Percentiles rank a stretch among this genome's conserved stretches.
Conservation (phyloP, 2,888 invertebrate genomes). For the Meliscaeva auricollis region DNA sequence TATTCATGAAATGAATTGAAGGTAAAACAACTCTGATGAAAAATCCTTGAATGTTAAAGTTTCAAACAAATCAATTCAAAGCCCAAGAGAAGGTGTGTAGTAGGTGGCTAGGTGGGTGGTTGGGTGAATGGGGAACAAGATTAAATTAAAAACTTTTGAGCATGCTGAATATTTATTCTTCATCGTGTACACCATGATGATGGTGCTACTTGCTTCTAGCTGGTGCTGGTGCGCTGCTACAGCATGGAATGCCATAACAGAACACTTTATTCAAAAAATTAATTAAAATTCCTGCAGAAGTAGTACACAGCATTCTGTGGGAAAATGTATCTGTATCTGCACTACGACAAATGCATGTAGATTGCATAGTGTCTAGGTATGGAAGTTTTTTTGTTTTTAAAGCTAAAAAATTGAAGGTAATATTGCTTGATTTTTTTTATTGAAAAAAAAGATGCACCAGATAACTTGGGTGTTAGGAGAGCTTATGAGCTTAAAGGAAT, state of each 20-base stretch:
- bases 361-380: not conserved
- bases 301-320: slow-evolving; percentile 38
- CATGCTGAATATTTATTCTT: slow-evolving; percentile 60
- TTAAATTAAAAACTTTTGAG: slow-evolving; percentile 52
- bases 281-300: slow-evolving; percentile 67
- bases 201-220: not conserved
- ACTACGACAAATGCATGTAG: slow-evolving; percentile 46
- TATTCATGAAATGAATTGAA: slow-evolving; percentile 24
- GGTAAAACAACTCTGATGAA: slow-evolving; percentile 18
- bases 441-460: not conserved
- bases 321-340: slow-evolving; percentile 63
- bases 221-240: not conserved
- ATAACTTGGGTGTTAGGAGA: slow-evolving; percentile 1
- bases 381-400: slow-evolving; percentile 1
- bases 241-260: slow-evolving; percentile 39
- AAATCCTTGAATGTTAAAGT: slow-evolving; percentile 39
- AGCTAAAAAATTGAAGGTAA: slow-evolving; percentile 23
- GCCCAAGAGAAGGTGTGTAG: not conserved
- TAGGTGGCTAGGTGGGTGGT: not conserved
- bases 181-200: slow-evolving; percentile 21
- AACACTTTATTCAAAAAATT: slow-evolving; percentile 58
- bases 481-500: not conserved
- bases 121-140: slow-evolving; percentile 7
- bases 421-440: slow-evolving; percentile 18
- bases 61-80: slow-evolving; percentile 49